A percentile compares a stretch with the other conserved stretches of the same genome.
Conservation (phyloP, 2,888 invertebrate species). For the Drosophila austrosaltans region DNA sequence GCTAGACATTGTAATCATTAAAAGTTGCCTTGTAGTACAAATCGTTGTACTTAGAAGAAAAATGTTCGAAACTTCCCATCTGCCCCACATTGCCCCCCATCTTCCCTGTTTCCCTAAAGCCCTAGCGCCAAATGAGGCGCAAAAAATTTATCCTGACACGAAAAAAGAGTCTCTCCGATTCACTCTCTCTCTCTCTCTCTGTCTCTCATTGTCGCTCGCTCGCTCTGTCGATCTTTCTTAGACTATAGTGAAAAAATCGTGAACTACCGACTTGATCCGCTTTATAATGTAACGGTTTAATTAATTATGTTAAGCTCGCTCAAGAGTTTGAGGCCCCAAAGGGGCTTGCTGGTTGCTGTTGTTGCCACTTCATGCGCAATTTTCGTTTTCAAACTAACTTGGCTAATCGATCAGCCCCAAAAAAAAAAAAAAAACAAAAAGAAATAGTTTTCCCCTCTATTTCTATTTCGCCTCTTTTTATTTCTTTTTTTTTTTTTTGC, state of each 20-base stretch:
- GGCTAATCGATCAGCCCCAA: conserved; percentile 74
- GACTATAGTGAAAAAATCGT: conserved; percentile 61
- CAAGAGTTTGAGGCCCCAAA: conserved; percentile 21
- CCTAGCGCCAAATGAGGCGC: conserved; percentile 70
- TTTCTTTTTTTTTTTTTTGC: conserved; percentile 6
- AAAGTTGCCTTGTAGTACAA: conserved; percentile 75
- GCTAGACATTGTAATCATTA: conserved; percentile 77
- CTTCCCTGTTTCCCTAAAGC: conserved; percentile 26
- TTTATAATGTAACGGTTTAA: conserved; percentile 83
- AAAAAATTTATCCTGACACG: conserved; percentile 79
- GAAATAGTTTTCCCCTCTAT: conserved; percentile 34
- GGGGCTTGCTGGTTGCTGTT: conserved; percentile 35
- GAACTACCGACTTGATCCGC: conserved; percentile 77
- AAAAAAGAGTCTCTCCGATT: conserved; percentile 40
- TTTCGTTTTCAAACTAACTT: conserved; percentile 71
- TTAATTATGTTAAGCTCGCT: conserved; percentile 82
- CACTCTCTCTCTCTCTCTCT: conserved; percentile 23
- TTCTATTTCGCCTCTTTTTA: conserved; percentile 20
- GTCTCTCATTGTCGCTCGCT: not conserved
- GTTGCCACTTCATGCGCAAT: conserved; percentile 79
- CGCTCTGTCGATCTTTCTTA: not conserved
- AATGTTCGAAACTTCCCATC: conserved; percentile 62
- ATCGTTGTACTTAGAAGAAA: conserved; percentile 74
- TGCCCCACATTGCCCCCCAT: conserved; percentile 23
- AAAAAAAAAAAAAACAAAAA: conserved; percentile 15